Conservation (phyloP, 2,113 vertebrate species). For the Ramphastos sulfuratus region DNA sequence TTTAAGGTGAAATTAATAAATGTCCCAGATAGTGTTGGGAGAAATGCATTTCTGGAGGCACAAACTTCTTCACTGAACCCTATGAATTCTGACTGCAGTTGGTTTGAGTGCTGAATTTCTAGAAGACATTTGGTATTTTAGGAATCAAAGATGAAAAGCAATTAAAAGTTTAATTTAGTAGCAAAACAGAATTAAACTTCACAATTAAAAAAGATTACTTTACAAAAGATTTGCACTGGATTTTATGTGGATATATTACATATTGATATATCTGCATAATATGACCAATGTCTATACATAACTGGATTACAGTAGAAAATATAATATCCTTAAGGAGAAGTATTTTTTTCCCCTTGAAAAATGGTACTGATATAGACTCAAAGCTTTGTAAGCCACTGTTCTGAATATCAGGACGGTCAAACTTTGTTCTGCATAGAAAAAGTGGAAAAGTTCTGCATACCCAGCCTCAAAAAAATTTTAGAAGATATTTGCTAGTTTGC, state of each 20-base stretch:
- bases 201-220: background rate
- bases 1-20: background rate
- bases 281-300: background rate
- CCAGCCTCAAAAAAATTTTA: background rate
- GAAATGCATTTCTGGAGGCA: background rate
- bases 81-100: background rate
- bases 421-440: background rate
- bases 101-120: fast-evolving
- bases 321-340: background rate
- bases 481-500: background rate
- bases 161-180: background rate
- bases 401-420: background rate
- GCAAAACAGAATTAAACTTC: background rate
- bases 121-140: background rate
- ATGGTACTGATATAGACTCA: background rate
- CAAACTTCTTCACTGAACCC: background rate
- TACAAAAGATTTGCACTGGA: background rate
- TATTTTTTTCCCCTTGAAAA: background rate
- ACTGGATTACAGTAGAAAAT: background rate
- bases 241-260: background rate
- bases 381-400: background rate
- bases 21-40: background rate
- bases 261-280: background rate
- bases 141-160: background rate
- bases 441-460: background rate